These are phyloP conservation scores for Lacerta viridis DNA, from an alignment of 2,797 vertebrate genomes.

Conservation along the genomic window DNA sequence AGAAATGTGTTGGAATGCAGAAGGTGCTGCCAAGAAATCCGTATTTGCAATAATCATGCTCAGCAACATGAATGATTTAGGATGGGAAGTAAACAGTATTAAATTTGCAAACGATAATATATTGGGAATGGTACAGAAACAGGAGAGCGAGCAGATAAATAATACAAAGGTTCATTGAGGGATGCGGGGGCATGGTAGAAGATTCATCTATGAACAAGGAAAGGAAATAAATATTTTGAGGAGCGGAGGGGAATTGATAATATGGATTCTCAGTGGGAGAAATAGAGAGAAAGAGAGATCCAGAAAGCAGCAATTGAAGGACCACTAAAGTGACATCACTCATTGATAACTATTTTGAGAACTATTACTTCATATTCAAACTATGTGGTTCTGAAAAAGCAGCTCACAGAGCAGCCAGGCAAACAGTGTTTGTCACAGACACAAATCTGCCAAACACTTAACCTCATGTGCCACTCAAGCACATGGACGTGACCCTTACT, in stretches of 20 bases:
- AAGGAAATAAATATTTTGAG: not conserved
- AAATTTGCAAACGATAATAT: slow-evolving; percentile 27
- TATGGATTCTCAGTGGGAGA: not conserved
- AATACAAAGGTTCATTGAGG: not conserved
- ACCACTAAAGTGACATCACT: not conserved
- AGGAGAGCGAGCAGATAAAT: slow-evolving; percentile 8
- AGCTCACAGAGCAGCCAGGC: not conserved
- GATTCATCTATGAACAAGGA: slow-evolving; percentile 21
- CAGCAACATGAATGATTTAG: slow-evolving; percentile 25
- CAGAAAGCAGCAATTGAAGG: not conserved
- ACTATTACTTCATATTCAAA: slow-evolving; percentile 5
- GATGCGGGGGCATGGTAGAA: slow-evolving; percentile 9
- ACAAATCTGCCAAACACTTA: not conserved
- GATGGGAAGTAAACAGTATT: slow-evolving; percentile 1
- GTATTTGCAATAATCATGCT: slow-evolving; percentile 3
- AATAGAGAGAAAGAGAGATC: not conserved
- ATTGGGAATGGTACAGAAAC: slow-evolving; percentile 9
- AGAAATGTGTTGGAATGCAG: not conserved
- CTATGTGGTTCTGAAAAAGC: not conserved
- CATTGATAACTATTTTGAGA: not conserved
- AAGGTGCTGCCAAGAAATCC: slow-evolving; percentile 9
- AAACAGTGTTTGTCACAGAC: not conserved
- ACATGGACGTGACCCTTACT: not conserved
- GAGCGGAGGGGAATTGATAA: not conserved
- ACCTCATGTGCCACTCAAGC: not conserved